A percentile compares a stretch with the other conserved stretches of the same genome.
Evolutionary conservation across 2,888 invertebrate genomes (phyloP).

Genomic region (Napeogenes sylphis): DNA sequence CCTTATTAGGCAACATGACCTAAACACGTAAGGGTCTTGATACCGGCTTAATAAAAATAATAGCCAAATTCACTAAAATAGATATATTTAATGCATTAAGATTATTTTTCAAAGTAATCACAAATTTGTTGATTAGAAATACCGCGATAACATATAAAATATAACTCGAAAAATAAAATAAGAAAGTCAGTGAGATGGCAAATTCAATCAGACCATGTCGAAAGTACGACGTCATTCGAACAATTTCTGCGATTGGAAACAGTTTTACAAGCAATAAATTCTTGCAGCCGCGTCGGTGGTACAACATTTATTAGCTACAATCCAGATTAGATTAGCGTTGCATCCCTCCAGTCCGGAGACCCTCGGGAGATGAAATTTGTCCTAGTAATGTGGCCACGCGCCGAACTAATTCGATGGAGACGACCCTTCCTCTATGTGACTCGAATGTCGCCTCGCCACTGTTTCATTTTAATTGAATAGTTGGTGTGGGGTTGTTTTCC

Average conservation of each 20-base stretch:
- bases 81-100: too few relatives aligned
- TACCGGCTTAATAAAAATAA: neutral
- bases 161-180: constrained; percentile 32
- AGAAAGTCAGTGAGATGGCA: constrained; percentile 58
- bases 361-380: constrained; percentile 70
- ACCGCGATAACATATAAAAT: constrained; percentile 15
- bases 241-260: constrained; percentile 75
- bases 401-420: constrained; percentile 71
- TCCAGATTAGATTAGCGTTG: constrained; percentile 76
- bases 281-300: constrained; percentile 64
- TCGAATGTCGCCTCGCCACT: constrained; percentile 66
- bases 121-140: constrained; percentile 3
- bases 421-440: constrained; percentile 67
- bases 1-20: constrained; percentile 12
- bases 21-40: neutral
- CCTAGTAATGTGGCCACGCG: constrained; percentile 76
- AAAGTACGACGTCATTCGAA: constrained; percentile 58
- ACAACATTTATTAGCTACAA: constrained; percentile 77
- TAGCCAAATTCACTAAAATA: too few relatives aligned
- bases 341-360: constrained; percentile 57
- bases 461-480: constrained; percentile 77
- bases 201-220: constrained; percentile 68
- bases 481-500: constrained; percentile 70
- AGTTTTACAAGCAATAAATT: constrained; percentile 78
- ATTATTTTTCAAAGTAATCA: neutral